phyloP scores from a whole-genome alignment of 2,797 vertebrate species.

The Muscicapa striata region DNA sequence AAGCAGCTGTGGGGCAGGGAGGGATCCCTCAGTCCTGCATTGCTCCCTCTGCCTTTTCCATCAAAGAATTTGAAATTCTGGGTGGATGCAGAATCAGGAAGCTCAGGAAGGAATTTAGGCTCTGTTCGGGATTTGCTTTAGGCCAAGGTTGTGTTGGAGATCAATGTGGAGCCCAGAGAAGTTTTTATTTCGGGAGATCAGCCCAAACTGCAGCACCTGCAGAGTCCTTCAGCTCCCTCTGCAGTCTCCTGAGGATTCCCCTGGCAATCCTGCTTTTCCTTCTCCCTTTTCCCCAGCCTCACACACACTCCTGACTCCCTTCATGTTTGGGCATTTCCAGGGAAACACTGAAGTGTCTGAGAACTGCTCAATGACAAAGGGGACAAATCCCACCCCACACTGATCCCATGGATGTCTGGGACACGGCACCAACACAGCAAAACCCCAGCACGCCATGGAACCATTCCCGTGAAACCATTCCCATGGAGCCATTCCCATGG shows the following conservation, averaged over 20 bases:
- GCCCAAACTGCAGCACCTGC: neutral
- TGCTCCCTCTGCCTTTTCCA: neutral
- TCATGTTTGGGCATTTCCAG: neutral
- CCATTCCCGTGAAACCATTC: neutral
- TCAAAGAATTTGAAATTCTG: neutral
- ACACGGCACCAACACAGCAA: neutral
- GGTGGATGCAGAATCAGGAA: neutral
- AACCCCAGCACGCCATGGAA: neutral
- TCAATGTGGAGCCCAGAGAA: neutral
- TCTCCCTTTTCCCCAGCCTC: neutral
- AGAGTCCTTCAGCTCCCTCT: neutral
- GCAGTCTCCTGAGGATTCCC: neutral
- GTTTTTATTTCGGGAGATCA: neutral
- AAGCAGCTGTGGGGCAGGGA: neutral
- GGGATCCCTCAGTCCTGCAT: neutral
- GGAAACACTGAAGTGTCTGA: neutral
- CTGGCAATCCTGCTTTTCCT: neutral
- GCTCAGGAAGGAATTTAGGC: neutral
- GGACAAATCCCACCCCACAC: neutral
- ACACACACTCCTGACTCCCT: neutral
- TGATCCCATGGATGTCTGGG: neutral
- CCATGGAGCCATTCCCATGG: rapidly evolving
- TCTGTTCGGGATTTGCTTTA: neutral
- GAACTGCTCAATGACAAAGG: neutral
- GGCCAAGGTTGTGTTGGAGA: neutral